Base-by-base conservation (phyloP, 1,140 invertebrate genomes). In the Venturia canescens region DNA sequence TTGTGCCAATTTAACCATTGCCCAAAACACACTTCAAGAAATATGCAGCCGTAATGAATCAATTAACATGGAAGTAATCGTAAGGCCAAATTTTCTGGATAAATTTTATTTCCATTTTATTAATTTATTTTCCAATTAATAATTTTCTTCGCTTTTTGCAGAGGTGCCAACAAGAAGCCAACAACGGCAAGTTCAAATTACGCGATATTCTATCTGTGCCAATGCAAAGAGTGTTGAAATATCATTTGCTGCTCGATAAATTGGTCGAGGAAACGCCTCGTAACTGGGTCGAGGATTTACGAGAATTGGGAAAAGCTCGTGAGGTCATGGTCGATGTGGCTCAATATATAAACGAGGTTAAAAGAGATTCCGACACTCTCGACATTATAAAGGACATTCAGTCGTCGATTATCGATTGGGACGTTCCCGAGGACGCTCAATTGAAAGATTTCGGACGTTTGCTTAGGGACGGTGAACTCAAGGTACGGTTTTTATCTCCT, bases 321-420 rank as follows among this genome's bases (percentile, higher is more conserved):
- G 98, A 99, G 90, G 96, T 96, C 31, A 99, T 99, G 98, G 94
- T 98, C 80, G 98, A 99, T 91, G 95, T 99, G 34, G 98, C 98
- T 16, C 95, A 98, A 86, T 99, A 98, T 91, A 98, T 99, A 81
- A 99, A 99, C 90, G 98, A 99, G 93, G 97, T 99, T n/a, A 99
- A 99, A 87, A 92, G 98, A 69, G 98, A 99, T 92, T 98, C 96
- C 74, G 98, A 99, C 89, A 97, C 97, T 74, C 92, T 99, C 26
- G 95, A 96, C 81, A 95, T 99, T 71, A 98, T 99, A 84, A 94
- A 95, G 81, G 97, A 98, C 92, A 96, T 99, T 78, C 96, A 98
- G 93, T 94, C 94, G 80, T 96, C 95, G 85, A 97, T 98, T 86
- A 93, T 95, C 21, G 96, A 97, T 89, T 96, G 96, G 94, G 94